Evolutionary conservation across 2,797 vertebrate species (phyloP).

Genomic region (Anniella stebbinsi): DNA sequence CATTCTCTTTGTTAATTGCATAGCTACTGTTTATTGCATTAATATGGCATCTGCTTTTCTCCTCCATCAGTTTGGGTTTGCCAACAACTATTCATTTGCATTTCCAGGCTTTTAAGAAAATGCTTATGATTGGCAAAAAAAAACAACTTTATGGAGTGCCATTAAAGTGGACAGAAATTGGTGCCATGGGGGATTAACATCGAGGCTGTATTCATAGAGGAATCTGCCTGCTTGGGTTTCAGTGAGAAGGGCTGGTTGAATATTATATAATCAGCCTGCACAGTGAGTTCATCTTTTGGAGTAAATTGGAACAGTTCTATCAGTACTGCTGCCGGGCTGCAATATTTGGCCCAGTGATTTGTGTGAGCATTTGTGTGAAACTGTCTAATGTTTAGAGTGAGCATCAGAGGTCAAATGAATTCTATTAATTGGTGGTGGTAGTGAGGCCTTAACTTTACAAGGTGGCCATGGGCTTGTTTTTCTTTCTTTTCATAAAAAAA

Average conservation of each 20-base stretch:
- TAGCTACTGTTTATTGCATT: conserved; percentile 49
- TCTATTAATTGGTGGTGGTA: no score
- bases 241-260: conserved; percentile 58
- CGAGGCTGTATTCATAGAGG: conserved; percentile 49
- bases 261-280: background rate
- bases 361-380: background rate
- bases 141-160: conserved; percentile 61
- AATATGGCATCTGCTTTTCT: conserved; percentile 67
- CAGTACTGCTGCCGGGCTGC: background rate
- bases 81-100: conserved; percentile 66
- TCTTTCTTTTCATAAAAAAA: no score
- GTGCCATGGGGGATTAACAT: conserved; percentile 45
- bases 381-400: no score
- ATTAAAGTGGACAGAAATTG: conserved; percentile 65
- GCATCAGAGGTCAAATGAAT: no score
- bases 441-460: no score
- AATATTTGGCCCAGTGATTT: no score
- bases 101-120: conserved; percentile 62
- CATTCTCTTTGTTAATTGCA: conserved; percentile 57
- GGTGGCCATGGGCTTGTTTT: no score
- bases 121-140: conserved; percentile 57
- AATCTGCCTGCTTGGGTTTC: conserved; percentile 56
- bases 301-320: background rate
- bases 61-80: conserved; percentile 50
- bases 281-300: background rate